Conservation (phyloP, 2,888 invertebrate genomes). For the Leptinotarsa peninsularis region DNA sequence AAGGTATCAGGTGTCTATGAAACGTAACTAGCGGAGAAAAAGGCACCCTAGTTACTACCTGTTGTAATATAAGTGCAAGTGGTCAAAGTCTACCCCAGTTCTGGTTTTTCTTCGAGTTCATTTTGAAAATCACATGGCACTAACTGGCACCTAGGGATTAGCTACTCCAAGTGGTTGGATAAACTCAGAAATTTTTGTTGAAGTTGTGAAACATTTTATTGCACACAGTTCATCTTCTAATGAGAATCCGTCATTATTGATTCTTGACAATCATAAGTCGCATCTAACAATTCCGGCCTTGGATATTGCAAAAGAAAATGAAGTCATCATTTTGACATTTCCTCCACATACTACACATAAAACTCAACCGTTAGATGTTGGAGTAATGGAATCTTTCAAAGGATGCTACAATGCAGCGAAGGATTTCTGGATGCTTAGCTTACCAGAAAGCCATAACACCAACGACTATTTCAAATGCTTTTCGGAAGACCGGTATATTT, state of each 20-base stretch:
- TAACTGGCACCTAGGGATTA: slow-evolving; percentile 5
- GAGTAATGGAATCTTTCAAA: background rate
- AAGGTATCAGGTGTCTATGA: no score
- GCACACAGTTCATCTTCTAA: background rate
- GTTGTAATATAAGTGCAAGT: no score
- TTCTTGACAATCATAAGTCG: background rate
- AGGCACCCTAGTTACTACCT: no score
- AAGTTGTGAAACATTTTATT: slow-evolving; percentile 3
- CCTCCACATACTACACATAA: background rate
- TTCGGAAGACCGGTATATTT: background rate
- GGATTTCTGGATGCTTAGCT: background rate
- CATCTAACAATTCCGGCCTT: background rate
- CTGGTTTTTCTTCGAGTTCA: no score
- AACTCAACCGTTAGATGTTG: background rate
- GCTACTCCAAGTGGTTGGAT: background rate
- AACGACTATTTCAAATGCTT: background rate
- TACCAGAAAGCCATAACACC: background rate
- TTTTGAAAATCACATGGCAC: no score
- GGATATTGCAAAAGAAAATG: background rate
- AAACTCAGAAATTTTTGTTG: slow-evolving; percentile 10
- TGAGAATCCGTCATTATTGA: background rate
- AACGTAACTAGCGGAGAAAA: no score
- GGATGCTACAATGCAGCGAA: background rate
- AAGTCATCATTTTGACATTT: background rate
- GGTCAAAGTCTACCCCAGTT: no score